phyloP scores from a whole-genome alignment of 2,113 vertebrate genomes.

The Phasianus colchicus region DNA sequence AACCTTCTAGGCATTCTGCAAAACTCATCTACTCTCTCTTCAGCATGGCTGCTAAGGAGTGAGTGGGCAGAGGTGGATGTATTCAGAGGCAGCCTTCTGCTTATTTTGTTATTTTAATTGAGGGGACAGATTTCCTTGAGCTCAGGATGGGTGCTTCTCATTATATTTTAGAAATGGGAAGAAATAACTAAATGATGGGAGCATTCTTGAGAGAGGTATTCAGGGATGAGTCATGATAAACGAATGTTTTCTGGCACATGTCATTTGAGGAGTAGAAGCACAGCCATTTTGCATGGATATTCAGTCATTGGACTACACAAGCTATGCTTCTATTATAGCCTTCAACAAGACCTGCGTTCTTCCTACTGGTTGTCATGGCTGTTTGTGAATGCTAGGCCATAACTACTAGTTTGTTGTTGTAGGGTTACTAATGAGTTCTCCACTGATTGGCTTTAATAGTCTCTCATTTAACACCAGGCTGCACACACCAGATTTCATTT shows the following conservation, averaged over 20 bases:
- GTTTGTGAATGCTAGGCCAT: constrained; percentile 54
- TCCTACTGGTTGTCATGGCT: constrained; percentile 46
- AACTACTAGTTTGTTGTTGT: constrained; percentile 60
- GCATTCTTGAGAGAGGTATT: constrained; percentile 48
- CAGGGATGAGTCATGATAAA: constrained; percentile 39
- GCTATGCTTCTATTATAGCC: constrained; percentile 19
- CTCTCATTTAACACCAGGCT: constrained; percentile 66
- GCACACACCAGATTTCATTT: constrained; percentile 66
- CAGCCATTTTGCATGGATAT: neutral
- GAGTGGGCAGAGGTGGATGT: constrained; percentile 40
- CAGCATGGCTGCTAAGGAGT: neutral
- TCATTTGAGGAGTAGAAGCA: constrained; percentile 22
- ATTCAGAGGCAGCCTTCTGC: constrained; percentile 54
- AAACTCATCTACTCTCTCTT: constrained; percentile 27
- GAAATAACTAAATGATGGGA: constrained; percentile 49
- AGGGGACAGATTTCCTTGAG: constrained; percentile 43
- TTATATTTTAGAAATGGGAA: constrained; percentile 43
- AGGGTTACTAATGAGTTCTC: constrained; percentile 70
- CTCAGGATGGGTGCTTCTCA: constrained; percentile 17
- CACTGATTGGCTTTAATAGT: constrained; percentile 70
- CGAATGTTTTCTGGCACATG: constrained; percentile 42
- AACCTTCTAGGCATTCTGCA: constrained; percentile 30
- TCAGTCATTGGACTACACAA: constrained; percentile 14
- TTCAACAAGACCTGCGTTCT: constrained; percentile 18
- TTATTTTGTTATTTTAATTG: constrained; percentile 54